Percentiles rank a stretch among this genome's conserved stretches.
Evolutionary conservation across 2,797 vertebrate genomes (phyloP).

Genomic region (Lates japonicus): DNA sequence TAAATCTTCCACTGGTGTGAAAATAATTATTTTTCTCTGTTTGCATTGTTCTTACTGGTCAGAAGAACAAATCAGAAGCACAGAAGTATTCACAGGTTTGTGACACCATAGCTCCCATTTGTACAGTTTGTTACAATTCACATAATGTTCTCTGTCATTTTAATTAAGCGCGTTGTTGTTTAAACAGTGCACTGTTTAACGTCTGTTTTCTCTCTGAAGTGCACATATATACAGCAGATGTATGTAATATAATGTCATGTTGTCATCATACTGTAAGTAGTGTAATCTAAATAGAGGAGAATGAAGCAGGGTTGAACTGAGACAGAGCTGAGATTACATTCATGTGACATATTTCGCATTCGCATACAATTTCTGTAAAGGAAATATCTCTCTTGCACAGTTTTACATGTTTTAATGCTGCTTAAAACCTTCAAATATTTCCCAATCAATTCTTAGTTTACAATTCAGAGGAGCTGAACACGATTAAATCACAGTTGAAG

Average conservation of each 20-base stretch:
- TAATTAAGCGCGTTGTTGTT: background rate
- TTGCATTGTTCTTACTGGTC: background rate
- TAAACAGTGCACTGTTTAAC: background rate
- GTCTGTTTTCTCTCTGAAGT: constrained; percentile 4
- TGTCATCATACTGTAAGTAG: constrained; percentile 3
- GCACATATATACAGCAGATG: background rate
- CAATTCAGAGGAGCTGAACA: constrained; percentile 32
- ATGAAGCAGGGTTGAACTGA: constrained; percentile 3
- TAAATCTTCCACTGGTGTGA: background rate
- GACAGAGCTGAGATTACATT: background rate
- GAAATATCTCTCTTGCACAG: constrained; percentile 8
- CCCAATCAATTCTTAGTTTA: constrained; percentile 32
- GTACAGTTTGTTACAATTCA: background rate
- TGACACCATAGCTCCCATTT: background rate
- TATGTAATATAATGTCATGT: background rate
- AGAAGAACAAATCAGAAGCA: constrained; percentile 1
- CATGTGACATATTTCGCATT: background rate
- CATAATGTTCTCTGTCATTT: background rate
- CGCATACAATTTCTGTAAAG: background rate
- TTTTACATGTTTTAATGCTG: constrained; percentile 15
- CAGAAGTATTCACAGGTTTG: background rate
- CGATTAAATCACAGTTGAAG: constrained; percentile 60
- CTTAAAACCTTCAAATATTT: constrained; percentile 33
- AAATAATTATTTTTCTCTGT: background rate
- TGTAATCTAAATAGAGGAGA: constrained; percentile 2